These are phyloP conservation scores for Chalcis sispes DNA, from an alignment of 2,888 invertebrate species.

Conservation along the genomic window DNA sequence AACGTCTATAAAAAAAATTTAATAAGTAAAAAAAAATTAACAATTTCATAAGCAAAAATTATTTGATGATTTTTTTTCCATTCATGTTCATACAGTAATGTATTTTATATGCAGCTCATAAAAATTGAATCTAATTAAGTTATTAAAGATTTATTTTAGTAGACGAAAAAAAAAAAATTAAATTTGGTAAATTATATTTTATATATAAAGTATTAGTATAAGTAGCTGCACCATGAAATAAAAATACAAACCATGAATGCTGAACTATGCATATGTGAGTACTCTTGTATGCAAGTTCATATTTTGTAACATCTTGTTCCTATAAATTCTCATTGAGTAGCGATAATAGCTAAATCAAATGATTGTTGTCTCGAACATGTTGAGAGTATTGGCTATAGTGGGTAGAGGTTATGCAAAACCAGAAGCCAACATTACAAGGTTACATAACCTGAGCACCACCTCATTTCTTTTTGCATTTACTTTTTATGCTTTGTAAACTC, in stretches of 20 bases:
- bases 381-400: slow-evolving; percentile 73
- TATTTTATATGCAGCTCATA: slow-evolving; percentile 53
- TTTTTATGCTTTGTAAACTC: slow-evolving; percentile 56
- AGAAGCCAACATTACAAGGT: slow-evolving; percentile 72
- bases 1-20: slow-evolving; percentile 84
- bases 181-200: slow-evolving; percentile 9
- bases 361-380: slow-evolving; percentile 75
- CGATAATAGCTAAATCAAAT: slow-evolving; percentile 76
- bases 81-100: slow-evolving; percentile 53
- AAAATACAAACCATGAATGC: slow-evolving; percentile 75
- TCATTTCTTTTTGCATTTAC: slow-evolving; percentile 53
- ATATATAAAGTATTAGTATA: slow-evolving; percentile 11
- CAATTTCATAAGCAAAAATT: neutral
- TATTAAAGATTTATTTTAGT: neutral
- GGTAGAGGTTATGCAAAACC: slow-evolving; percentile 68
- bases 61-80: slow-evolving; percentile 35
- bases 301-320: slow-evolving; percentile 69
- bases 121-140: slow-evolving; percentile 19
- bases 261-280: slow-evolving; percentile 72
- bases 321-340: slow-evolving; percentile 72
- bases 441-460: slow-evolving; percentile 72
- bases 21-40: slow-evolving; percentile 26
- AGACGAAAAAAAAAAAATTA: slow-evolving; percentile 38
- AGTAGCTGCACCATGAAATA: slow-evolving; percentile 72
- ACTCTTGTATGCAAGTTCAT: slow-evolving; percentile 74